phyloP scores from a whole-genome alignment of 2,888 invertebrate genomes.

The Epistrophella euchroma region DNA sequence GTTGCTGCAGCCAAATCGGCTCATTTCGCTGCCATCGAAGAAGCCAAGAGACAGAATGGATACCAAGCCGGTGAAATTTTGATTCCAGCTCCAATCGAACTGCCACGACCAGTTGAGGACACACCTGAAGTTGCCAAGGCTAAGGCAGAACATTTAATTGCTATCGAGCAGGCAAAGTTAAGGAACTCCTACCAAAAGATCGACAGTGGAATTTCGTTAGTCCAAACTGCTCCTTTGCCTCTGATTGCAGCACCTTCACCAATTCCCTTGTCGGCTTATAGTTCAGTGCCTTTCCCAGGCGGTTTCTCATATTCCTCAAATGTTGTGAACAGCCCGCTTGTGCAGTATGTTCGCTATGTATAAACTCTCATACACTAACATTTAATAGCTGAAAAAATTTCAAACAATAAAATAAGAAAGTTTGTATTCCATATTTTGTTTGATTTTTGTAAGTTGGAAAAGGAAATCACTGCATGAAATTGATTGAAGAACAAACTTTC shows the following conservation, averaged over 20 bases:
- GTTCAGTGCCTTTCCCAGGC: background rate
- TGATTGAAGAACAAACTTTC: no score
- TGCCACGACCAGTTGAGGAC: conserved; percentile 79
- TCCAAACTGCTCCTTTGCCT: conserved; percentile 12
- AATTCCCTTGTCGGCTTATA: background rate
- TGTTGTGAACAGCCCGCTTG: background rate
- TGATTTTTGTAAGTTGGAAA: no score
- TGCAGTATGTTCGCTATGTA: conserved; percentile 1
- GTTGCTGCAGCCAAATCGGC: background rate
- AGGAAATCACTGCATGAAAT: no score
- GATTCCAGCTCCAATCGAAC: conserved; percentile 12
- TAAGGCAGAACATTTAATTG: conserved; percentile 81
- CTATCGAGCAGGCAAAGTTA: conserved; percentile 79
- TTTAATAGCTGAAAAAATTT: no score
- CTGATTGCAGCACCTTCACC: background rate
- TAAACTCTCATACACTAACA: background rate
- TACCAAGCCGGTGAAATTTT: background rate
- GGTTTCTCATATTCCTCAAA: background rate
- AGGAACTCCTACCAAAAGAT: conserved; percentile 56
- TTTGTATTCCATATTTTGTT: no score
- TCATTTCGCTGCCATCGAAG: background rate
- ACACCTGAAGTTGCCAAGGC: conserved; percentile 84
- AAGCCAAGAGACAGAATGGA: background rate
- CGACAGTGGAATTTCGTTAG: conserved; percentile 44
- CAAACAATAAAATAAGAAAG: no score